Evolutionary conservation across 1,140 invertebrate genomes (phyloP), one percentile per base, ranked within the genome.

Genomic region (Drosophila quadrilineata): DNA sequence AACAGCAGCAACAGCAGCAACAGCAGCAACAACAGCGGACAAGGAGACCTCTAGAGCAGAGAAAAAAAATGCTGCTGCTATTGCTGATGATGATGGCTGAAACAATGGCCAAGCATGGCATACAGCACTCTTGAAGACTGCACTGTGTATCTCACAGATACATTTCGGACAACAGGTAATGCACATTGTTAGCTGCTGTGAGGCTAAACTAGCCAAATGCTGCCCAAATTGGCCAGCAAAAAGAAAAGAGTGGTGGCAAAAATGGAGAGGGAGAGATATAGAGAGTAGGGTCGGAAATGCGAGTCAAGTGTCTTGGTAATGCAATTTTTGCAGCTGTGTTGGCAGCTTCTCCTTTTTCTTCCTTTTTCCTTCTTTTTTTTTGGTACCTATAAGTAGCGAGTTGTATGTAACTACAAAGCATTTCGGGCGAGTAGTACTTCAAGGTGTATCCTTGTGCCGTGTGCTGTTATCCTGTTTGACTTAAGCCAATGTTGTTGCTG

Each of bases 161-260:
- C 77, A 84, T 73, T 73, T 68, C 58, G 59, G n/a, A 82, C 77
- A 71, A 71, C 73, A 77, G 77, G 77, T 84, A 82, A 82, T 82
- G n/a, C n/a, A 70, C 40, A 21, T 43, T 43, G 56, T 26, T 69
- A 36, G 70, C 48, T 54, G 50, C 53, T 54, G 24, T 54, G 31
- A 31, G 26, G 22, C 48, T 57, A 45, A 66, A 66, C 62, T 68
- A 62, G 57, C 49, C 65, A 74, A 79, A 68, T 68, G 59, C 59
- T 54, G n/a, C 22, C 38, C 64, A 82, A 82, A 82, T 80, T 82
- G 70, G 54, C 72, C 35, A 48, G 26, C 53, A 52, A 38, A 64
- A 29, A 49, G 14, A 43, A 74, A n/a, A n/a, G n/a, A n/a, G n/a
- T n/a, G n/a, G 29, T 17, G 36, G 31, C 36, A 21, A 5, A 10